A percentile compares a stretch with the other conserved stretches of the same genome.
phyloP scores from a whole-genome alignment of 2,797 vertebrate species.

The Phylloscopus collybita region DNA sequence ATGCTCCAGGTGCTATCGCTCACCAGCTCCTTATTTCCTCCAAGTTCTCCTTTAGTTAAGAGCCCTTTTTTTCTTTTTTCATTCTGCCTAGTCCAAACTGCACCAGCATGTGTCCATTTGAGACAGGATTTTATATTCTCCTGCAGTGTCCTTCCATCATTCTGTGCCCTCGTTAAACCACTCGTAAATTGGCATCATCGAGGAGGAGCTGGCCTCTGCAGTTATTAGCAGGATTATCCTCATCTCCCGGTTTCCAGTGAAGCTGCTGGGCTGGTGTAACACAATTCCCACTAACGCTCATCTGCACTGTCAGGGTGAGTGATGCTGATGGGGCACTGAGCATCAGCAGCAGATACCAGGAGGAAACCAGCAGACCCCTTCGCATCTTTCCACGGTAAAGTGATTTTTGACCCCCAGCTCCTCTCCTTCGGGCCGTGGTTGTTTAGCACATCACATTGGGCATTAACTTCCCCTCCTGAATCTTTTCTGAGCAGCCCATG shows the following conservation, averaged over 20 bases:
- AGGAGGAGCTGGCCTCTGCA: neutral
- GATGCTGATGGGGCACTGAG: neutral
- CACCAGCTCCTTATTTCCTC: neutral
- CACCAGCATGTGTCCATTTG: neutral
- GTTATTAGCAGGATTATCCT: constrained; percentile 47
- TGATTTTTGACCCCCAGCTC: neutral
- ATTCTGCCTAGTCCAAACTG: neutral
- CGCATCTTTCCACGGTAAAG: accelerated
- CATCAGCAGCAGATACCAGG: neutral
- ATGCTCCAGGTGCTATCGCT: neutral
- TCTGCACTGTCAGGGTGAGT: neutral
- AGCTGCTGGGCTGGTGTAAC: neutral
- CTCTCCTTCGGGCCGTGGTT: neutral
- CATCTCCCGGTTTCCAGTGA: neutral
- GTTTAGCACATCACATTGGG: neutral
- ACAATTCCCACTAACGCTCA: neutral
- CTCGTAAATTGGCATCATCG: neutral
- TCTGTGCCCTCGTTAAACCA: neutral
- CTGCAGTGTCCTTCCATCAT: neutral
- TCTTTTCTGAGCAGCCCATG: neutral
- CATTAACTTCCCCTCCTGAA: neutral
- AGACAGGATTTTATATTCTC: neutral
- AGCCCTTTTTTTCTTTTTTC: neutral
- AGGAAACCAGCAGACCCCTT: neutral
- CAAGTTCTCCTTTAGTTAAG: neutral